Evolutionary conservation across 2,797 vertebrate genomes (phyloP).

Genomic region (Emys orbicularis): DNA sequence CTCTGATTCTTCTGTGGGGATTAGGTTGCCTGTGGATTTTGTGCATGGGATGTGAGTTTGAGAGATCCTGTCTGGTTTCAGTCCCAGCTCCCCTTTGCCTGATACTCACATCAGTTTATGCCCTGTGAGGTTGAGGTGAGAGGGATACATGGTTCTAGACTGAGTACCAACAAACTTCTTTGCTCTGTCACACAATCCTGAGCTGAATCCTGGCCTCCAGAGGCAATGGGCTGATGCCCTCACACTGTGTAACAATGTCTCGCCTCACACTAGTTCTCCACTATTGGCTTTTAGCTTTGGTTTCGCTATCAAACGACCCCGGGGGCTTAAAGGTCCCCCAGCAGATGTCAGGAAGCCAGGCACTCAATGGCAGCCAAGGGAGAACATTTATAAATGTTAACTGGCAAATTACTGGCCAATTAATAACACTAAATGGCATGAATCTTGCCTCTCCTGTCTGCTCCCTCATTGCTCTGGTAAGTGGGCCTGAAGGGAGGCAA

Average conservation of each 20-base stretch:
- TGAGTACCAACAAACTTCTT: neutral
- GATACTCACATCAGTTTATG: neutral
- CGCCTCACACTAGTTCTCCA: neutral
- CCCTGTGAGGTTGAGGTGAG: neutral
- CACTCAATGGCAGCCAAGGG: conserved; percentile 4
- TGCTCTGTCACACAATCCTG: neutral
- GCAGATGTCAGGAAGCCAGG: neutral
- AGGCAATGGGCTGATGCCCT: neutral
- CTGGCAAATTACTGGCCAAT: conserved; percentile 62
- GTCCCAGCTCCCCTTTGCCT: neutral
- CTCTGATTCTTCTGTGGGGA: neutral
- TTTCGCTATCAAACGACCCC: neutral
- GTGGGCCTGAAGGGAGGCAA: conserved; percentile 74
- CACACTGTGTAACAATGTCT: neutral
- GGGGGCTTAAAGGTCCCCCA: neutral
- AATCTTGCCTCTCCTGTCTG: conserved; percentile 67
- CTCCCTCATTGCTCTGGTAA: conserved; percentile 74
- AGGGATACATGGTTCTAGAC: neutral
- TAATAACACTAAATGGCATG: conserved; percentile 42
- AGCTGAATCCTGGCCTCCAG: neutral
- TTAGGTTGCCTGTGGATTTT: neutral
- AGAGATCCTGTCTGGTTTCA: neutral
- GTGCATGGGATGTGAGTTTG: neutral
- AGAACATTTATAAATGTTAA: conserved; percentile 28
- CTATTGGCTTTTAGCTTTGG: neutral